Conservation (phyloP, 2,797 vertebrate genomes). For the Gallinago nigripennis region DNA sequence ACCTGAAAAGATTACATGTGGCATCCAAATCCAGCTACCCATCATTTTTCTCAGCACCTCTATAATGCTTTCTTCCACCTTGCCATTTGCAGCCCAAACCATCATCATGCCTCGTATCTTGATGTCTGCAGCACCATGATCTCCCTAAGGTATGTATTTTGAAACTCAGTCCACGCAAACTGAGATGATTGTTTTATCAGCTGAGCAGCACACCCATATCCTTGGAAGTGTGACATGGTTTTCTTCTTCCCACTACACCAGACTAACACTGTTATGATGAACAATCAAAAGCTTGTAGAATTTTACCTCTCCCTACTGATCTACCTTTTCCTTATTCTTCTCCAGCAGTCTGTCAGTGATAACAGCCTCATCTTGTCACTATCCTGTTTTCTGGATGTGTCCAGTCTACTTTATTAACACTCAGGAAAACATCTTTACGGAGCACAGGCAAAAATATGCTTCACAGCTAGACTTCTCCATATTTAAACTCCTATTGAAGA, state of each 20-base stretch:
- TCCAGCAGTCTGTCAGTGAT: background rate
- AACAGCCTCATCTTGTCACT: background rate
- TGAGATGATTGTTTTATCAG: background rate
- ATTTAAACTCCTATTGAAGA: background rate
- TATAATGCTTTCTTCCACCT: background rate
- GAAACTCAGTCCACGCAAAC: background rate
- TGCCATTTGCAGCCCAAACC: background rate
- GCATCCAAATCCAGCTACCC: background rate
- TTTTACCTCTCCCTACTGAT: background rate
- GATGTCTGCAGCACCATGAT: background rate
- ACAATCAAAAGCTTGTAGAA: background rate
- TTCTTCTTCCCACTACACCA: background rate
- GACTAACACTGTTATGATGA: background rate
- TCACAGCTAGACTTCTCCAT: background rate
- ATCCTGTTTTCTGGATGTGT: background rate
- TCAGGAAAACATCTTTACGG: background rate
- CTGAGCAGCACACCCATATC: background rate
- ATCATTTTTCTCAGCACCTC: background rate
- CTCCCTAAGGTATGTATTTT: background rate
- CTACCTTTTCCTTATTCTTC: background rate
- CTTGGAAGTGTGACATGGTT: background rate
- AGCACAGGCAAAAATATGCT: background rate
- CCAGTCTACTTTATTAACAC: background rate
- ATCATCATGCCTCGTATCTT: background rate
- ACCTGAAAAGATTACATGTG: background rate